Conservation (phyloP, 2,888 invertebrate species). For the Erebia epiphron region DNA sequence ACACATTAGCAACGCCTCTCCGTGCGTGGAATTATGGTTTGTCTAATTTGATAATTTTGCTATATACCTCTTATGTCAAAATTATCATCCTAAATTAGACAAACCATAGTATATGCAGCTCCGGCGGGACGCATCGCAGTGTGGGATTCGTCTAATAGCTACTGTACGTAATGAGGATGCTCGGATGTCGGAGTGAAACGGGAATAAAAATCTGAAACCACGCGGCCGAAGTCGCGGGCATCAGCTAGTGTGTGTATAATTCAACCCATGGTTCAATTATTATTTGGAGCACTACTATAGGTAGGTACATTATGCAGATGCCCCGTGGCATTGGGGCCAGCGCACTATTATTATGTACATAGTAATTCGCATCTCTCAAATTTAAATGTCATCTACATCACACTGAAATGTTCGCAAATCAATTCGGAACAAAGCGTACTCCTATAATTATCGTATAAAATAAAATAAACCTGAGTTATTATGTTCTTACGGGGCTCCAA, state of each 20-base stretch:
- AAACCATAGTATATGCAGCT: too few relatives aligned
- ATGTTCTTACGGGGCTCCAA: too few relatives aligned
- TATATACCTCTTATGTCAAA: too few relatives aligned
- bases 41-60: too few relatives aligned
- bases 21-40: too few relatives aligned
- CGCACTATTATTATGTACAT: constrained; percentile 25
- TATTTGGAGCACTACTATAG: neutral
- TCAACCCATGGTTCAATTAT: constrained; percentile 3
- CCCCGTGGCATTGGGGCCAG: neutral
- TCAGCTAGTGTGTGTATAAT: neutral
- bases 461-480: neutral
- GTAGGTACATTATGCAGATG: neutral
- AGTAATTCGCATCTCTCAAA: constrained; percentile 20
- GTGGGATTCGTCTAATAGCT: too few relatives aligned
- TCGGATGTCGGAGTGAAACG: too few relatives aligned
- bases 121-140: too few relatives aligned
- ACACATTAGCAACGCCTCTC: too few relatives aligned
- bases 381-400: constrained; percentile 19
- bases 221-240: neutral
- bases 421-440: neutral
- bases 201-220: neutral
- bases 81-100: too few relatives aligned
- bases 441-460: neutral
- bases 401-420: neutral
- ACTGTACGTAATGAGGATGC: too few relatives aligned